Conservation (phyloP, 2,113 vertebrate genomes). For the Dinomys branickii region DNA sequence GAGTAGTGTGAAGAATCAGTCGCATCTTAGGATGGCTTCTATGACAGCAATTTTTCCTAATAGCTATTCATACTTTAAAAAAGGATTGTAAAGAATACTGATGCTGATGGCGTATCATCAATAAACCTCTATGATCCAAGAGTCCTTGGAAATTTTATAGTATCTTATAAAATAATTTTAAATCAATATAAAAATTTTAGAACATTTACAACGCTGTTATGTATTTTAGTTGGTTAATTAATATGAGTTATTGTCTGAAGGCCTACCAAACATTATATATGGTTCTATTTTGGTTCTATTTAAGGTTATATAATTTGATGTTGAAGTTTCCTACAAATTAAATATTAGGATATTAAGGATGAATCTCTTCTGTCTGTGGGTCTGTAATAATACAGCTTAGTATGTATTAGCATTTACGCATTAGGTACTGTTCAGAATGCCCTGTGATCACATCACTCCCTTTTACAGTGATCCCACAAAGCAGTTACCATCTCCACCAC, state of each 20-base stretch:
- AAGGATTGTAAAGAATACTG: not conserved
- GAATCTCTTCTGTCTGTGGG: not conserved
- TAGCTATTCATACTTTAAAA: not conserved
- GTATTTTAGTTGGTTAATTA: conserved; percentile 44
- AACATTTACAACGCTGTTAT: not conserved
- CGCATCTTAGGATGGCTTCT: not conserved
- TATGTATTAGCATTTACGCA: not conserved
- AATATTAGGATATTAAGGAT: not conserved
- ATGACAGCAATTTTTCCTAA: not conserved
- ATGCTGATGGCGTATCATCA: not conserved
- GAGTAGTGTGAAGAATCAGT: conserved; percentile 8
- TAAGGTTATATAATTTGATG: not conserved
- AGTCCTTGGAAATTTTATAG: not conserved
- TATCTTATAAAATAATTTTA: conserved; percentile 6
- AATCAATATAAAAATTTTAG: not conserved
- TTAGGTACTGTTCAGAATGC: not conserved
- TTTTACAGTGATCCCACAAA: not conserved
- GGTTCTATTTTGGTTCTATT: not conserved
- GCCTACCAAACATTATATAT: not conserved
- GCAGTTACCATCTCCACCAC: not conserved
- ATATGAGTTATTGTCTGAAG: conserved; percentile 19
- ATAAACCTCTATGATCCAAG: not conserved
- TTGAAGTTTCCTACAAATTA: not conserved
- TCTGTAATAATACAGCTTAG: not conserved
- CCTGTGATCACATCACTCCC: not conserved